Base-by-base conservation (phyloP, 2,113 vertebrate genomes). In the Lagopus leucura region DNA sequence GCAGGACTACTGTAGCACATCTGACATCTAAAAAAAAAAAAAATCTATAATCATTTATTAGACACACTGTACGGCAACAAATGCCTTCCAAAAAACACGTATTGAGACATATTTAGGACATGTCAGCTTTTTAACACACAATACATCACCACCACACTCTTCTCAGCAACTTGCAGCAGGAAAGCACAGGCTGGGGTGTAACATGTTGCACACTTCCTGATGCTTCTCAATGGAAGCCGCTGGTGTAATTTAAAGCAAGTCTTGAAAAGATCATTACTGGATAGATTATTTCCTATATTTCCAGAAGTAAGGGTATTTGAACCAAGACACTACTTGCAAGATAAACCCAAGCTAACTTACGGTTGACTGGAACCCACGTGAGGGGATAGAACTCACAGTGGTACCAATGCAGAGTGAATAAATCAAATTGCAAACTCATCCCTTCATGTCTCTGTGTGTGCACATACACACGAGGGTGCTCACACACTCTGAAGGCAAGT, bases 401-500 rank as follows among this genome's bases (percentile, higher is more conserved):
- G 43, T 72, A 28, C 48, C 72, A 94, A 78, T 0, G 1, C 54
- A 82, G 74, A 84, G 82, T 12, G 15, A 93, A 48, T 75, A 87
- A 89, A 72, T 81, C 70, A 78, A 21, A 65, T 80, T 82, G 50
- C 55, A 92, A 92, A 87, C 71, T 93, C 87, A 85, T 43, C 48
- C 54, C 63, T 58, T 76, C 36, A 3, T 43, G 65, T 60, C 87
- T 92, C 70, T 81, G 38, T 32, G 50, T 63, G 19, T 58, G 40
- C 67, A 85, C 36, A 61, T 30, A 95, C 3, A 95, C 71, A 88
- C 71, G 73, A 78, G 88, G 61, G 38, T 77, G 90, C 85, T 95
- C 88, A 88, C 82, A 86, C 82, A 74, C 69, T 83, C 63, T 57
- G 82, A 86, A 95, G 95, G 66, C 52, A 63, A 94, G 85, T 80